Conservation (phyloP, 2,797 vertebrate species). For the Sebastes minor region DNA sequence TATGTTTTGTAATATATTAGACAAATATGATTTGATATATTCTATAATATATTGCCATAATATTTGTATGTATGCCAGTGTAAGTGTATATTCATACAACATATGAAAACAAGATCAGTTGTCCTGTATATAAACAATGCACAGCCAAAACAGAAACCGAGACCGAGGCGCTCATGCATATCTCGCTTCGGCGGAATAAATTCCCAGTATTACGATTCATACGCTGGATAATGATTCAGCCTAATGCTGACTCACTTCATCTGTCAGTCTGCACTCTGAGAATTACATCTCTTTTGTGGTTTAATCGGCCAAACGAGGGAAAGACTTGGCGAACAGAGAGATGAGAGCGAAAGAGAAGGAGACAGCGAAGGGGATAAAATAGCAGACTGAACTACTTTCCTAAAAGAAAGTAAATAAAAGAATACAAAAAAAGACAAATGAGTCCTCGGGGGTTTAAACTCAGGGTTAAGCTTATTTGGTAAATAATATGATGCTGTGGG, state of each 20-base stretch:
- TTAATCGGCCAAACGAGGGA: conserved; percentile 64
- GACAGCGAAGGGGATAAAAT: background rate
- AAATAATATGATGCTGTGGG: background rate
- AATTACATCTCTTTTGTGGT: conserved; percentile 43
- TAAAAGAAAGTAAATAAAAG: background rate
- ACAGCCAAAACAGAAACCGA: background rate
- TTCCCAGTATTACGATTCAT: conserved; percentile 12
- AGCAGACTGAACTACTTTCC: background rate
- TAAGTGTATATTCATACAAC: background rate
- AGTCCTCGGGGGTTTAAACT: background rate
- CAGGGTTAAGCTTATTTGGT: conserved; percentile 6
- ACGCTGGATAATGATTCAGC: conserved; percentile 43
- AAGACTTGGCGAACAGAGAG: background rate
- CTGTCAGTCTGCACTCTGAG: conserved; percentile 49
- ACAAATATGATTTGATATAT: background rate
- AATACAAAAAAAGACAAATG: background rate
- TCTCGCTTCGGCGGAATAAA: background rate
- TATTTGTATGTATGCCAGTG: background rate
- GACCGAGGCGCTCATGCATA: background rate
- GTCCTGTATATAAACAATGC: background rate
- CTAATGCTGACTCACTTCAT: conserved; percentile 65
- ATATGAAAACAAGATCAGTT: too few relatives aligned
- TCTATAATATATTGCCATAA: background rate
- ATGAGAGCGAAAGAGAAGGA: background rate
- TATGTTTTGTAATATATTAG: background rate